Conservation (phyloP, 1,140 invertebrate species). For the Drosophila lini region DNA sequence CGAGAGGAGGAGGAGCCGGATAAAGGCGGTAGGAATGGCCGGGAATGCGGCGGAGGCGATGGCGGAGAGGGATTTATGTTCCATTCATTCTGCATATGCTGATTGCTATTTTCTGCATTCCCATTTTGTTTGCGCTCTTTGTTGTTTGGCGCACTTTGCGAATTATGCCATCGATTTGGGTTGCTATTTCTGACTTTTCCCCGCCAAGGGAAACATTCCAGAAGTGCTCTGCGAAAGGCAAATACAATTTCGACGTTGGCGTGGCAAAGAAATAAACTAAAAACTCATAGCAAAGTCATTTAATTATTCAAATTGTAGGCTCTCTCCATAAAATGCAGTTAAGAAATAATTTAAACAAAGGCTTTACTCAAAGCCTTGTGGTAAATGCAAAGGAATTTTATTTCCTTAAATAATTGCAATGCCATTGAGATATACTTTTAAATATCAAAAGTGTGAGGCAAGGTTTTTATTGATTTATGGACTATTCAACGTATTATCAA, state of each 20-base stretch:
- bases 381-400: neutral
- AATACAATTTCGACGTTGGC: conserved; percentile 3
- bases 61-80: conserved; percentile 40
- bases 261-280: neutral
- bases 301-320: neutral
- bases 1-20: neutral
- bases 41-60: conserved; percentile 5
- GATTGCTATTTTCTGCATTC: conserved; percentile 67
- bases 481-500: neutral
- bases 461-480: neutral
- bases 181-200: conserved; percentile 7
- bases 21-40: conserved; percentile 39
- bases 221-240: conserved; percentile 4
- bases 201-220: conserved; percentile 31
- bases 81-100: conserved; percentile 68
- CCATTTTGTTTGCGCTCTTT: conserved; percentile 27
- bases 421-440: neutral
- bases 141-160: conserved; percentile 35
- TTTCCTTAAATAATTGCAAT: neutral
- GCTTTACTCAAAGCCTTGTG: neutral
- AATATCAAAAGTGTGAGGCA: no score
- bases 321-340: neutral
- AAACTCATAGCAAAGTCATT: neutral
- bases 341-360: neutral
- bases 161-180: conserved; percentile 53